A percentile compares a stretch with the other conserved stretches of the same genome.
phyloP scores from a whole-genome alignment of 2,888 invertebrate genomes.

The Leuctra nigra region DNA sequence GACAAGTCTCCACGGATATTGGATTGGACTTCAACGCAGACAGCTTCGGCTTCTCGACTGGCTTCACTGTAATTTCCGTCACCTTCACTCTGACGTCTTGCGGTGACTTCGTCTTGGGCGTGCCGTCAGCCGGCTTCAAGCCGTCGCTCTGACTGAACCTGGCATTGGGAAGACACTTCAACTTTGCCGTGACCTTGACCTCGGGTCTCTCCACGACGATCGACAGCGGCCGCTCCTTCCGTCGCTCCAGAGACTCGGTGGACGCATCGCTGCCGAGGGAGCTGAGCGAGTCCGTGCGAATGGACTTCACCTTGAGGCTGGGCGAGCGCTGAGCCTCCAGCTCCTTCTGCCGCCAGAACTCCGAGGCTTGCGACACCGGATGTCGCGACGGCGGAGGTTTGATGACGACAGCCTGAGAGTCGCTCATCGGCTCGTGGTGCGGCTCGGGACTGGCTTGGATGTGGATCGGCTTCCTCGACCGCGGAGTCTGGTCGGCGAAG shows the following conservation, averaged over 20 bases:
- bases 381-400: slow-evolving; percentile 24
- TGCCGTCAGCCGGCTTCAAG: too few species aligned
- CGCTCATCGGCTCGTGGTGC: slow-evolving; percentile 37
- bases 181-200: too few species aligned
- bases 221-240: too few species aligned
- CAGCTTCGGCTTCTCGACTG: too few species aligned
- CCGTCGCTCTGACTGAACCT: too few species aligned
- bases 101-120: slow-evolving; percentile 2
- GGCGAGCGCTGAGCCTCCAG: slow-evolving; percentile 20
- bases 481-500: slow-evolving; percentile 62
- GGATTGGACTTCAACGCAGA: too few species aligned
- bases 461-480: slow-evolving; percentile 66
- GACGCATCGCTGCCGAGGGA: slow-evolving; percentile 14
- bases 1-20: too few species aligned
- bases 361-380: slow-evolving; percentile 29
- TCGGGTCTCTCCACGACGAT: too few species aligned
- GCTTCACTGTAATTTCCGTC: too few species aligned
- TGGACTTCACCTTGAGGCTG: slow-evolving; percentile 1
- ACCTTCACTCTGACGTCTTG: background rate
- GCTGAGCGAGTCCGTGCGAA: slow-evolving; percentile 18
- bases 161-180: too few species aligned
- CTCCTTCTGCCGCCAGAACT: slow-evolving; percentile 34
- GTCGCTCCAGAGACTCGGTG: too few species aligned
- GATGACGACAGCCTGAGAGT: slow-evolving; percentile 41
- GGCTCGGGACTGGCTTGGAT: slow-evolving; percentile 39